Conservation (phyloP, 1,140 invertebrate genomes). For the Lutraria rhynchaena region DNA sequence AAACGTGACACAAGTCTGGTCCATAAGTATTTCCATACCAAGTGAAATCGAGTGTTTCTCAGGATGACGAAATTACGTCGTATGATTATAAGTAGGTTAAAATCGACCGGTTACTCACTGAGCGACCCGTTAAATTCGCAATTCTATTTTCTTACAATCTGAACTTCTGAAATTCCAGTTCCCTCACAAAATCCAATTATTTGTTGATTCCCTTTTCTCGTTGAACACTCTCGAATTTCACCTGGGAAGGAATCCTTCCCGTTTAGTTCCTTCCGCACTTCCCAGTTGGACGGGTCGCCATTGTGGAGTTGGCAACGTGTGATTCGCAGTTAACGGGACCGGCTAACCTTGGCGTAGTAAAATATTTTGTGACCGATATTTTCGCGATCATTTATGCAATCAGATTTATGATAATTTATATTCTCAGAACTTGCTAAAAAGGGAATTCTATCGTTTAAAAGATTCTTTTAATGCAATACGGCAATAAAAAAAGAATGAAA, state of each 20-base stretch:
- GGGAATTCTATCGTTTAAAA: too few species aligned
- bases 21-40: conserved; percentile 50
- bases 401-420: too few species aligned
- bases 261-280: conserved; percentile 32
- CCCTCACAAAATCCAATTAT: not conserved
- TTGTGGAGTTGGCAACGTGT: conserved; percentile 63
- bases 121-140: not conserved
- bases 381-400: conserved; percentile 16
- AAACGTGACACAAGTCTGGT: conserved; percentile 43
- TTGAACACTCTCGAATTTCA: conserved; percentile 49
- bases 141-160: not conserved
- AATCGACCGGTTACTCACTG: conserved; percentile 54
- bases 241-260: conserved; percentile 61
- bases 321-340: conserved; percentile 27
- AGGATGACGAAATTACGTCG: conserved; percentile 60
- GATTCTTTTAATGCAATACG: too few species aligned
- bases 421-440: too few species aligned
- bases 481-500: too few species aligned
- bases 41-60: conserved; percentile 59
- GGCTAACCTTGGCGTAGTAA: conserved; percentile 38
- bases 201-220: conserved; percentile 21
- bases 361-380: too few species aligned
- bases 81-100: conserved; percentile 54
- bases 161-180: not conserved
- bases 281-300: conserved; percentile 41